phyloP scores from a whole-genome alignment of 53 echinoderm and acorn worm species.

The Glandiceps talaboti region DNA sequence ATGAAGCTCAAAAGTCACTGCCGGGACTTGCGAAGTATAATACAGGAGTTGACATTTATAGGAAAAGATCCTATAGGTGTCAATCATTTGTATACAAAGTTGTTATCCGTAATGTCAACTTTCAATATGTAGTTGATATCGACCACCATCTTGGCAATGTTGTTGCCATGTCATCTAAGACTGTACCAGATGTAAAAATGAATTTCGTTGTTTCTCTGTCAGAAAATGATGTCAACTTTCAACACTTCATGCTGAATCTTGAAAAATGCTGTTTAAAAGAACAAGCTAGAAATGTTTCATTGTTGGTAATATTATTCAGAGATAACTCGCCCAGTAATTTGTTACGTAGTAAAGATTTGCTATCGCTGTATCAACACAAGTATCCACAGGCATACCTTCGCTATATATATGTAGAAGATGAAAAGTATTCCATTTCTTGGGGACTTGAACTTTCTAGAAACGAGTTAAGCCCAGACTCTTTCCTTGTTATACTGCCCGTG shows the following conservation, averaged over 20 bases:
- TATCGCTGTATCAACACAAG: not conserved
- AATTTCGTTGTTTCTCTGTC: not conserved
- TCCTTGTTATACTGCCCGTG: not conserved
- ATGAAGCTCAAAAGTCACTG: not conserved
- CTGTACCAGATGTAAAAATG: not conserved
- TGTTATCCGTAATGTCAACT: not conserved
- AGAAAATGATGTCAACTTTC: not conserved
- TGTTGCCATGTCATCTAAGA: not conserved
- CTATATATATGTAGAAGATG: not conserved
- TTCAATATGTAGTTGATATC: not conserved
- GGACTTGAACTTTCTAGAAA: not conserved
- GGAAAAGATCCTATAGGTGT: not conserved
- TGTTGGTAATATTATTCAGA: not conserved
- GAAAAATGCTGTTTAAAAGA: not conserved
- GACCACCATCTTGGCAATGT: not conserved
- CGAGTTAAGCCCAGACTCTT: not conserved
- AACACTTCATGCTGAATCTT: not conserved
- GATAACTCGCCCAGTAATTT: not conserved
- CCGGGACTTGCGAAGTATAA: not conserved
- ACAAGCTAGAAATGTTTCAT: not conserved
- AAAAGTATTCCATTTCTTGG: not conserved
- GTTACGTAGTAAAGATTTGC: not conserved
- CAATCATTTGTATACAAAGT: not conserved
- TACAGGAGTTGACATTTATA: not conserved
- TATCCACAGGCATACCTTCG: not conserved